Conservation (phyloP, 2,888 invertebrate species). For the Palloptera scutellata region DNA sequence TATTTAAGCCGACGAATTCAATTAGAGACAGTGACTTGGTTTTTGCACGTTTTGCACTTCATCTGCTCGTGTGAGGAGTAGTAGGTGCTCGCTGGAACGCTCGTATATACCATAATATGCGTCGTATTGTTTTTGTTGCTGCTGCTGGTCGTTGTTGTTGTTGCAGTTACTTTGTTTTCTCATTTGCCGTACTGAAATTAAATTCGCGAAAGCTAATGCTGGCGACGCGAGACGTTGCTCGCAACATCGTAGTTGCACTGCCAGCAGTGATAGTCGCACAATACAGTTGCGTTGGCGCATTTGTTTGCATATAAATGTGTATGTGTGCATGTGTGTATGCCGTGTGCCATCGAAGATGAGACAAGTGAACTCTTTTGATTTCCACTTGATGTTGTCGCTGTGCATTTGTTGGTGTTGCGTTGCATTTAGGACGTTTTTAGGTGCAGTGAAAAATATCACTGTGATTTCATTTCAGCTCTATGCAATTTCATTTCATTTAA, state of each 20-base stretch:
- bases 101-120: not conserved
- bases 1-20: constrained; percentile 64
- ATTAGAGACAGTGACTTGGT: constrained; percentile 57
- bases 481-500: constrained; percentile 5
- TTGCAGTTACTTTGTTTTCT: not conserved
- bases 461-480: not conserved
- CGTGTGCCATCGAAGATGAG: constrained; percentile 16
- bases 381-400: constrained; percentile 29
- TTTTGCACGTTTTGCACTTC: constrained; percentile 26
- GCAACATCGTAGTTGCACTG: constrained; percentile 36
- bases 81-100: constrained; percentile 11
- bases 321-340: not conserved
- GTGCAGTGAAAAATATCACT: not conserved
- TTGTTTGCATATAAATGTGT: constrained; percentile 27
- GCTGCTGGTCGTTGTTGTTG: not conserved
- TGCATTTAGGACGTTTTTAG: not conserved
- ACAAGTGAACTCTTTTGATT: constrained; percentile 33
- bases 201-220: constrained; percentile 11
- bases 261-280: constrained; percentile 4
- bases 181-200: not conserved
- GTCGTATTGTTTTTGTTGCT: constrained; percentile 7
- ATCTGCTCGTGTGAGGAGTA: not conserved
- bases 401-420: not conserved
- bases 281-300: constrained; percentile 40
- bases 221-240: not conserved